Percentiles rank a stretch among this genome's conserved stretches.
Evolutionary conservation across 2,888 invertebrate species (phyloP).

Genomic region (Brachyptera putata): DNA sequence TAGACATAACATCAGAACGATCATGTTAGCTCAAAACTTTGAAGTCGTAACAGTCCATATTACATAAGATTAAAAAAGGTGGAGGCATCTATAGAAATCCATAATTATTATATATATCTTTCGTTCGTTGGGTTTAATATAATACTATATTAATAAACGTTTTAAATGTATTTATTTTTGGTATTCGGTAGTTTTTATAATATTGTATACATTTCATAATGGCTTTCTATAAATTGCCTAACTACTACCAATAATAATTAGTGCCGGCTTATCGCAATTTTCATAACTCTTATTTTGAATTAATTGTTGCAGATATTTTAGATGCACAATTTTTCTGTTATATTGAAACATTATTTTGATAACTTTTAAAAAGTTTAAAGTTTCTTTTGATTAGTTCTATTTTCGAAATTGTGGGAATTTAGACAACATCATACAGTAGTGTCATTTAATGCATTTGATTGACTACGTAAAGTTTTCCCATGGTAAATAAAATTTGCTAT

Average conservation of each 20-base stretch:
- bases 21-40: too few species aligned
- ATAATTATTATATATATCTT: background rate
- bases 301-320: constrained; percentile 8
- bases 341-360: constrained; percentile 2
- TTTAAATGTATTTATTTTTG: background rate
- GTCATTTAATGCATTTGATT: background rate
- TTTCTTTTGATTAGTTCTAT: constrained; percentile 22
- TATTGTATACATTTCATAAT: background rate
- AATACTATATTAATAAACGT: background rate
- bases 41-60: too few species aligned
- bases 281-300: background rate
- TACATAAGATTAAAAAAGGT: background rate
- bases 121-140: background rate
- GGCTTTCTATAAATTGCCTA: background rate
- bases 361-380: constrained; percentile 20
- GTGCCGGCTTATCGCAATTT: constrained; percentile 6
- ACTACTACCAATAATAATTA: background rate
- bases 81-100: constrained; percentile 8
- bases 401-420: constrained; percentile 21
- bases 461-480: constrained; percentile 12
- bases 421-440: constrained; percentile 8
- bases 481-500: constrained; percentile 28
- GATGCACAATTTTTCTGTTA: constrained; percentile 15
- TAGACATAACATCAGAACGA: too few species aligned
- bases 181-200: background rate